Evolutionary conservation across 2,888 invertebrate genomes (phyloP), one percentile per base, ranked within the genome.

Genomic region (Ryuthela nishihirai): DNA sequence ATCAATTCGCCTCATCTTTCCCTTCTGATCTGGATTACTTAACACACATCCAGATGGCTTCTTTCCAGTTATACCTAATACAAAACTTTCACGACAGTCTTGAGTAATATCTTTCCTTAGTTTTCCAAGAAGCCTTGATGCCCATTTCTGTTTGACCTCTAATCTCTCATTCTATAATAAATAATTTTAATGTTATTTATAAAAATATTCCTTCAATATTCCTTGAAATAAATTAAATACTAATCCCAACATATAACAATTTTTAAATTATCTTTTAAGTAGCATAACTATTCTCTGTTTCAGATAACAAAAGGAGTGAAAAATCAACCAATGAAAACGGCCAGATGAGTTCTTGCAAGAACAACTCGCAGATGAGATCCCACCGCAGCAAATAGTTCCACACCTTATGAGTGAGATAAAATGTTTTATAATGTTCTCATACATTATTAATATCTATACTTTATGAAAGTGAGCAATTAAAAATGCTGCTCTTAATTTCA

Each of bases 141-240:
- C 99, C 99, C 99, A 99, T 84, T 99, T 99, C 78, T 98, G 97
- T 81, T 99, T 99, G 68, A 97, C 91, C 81, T 99, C 98, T 72
- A 92, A 87, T 78, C 95, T 94, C 79, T 99, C 98, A 79, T 92
- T 93, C 98, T 99, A 82, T 46, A 82, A 20, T 24, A 9, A 29
- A 29, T 29, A 10, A 7, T 9, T 29, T 29, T 9, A 29, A 29
- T 9, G 29, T 34, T 34, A 15, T 15, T 10, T 4, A 34, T 15
- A 34, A 34, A 34, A 15, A 15, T 15, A 3, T 15, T 10, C n/a
- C 29, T 29, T 29, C 10, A 29, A 29, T 10, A 29, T n/a, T 10
- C 29, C 9, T 10, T 10, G 9, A 29, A 29, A 29, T n/a, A 29
- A 10, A 10, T 29, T 29, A 29, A 29, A 29, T 29, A 10, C 7